phyloP scores from a whole-genome alignment of 2,113 vertebrate species.

The Struthio camelus region DNA sequence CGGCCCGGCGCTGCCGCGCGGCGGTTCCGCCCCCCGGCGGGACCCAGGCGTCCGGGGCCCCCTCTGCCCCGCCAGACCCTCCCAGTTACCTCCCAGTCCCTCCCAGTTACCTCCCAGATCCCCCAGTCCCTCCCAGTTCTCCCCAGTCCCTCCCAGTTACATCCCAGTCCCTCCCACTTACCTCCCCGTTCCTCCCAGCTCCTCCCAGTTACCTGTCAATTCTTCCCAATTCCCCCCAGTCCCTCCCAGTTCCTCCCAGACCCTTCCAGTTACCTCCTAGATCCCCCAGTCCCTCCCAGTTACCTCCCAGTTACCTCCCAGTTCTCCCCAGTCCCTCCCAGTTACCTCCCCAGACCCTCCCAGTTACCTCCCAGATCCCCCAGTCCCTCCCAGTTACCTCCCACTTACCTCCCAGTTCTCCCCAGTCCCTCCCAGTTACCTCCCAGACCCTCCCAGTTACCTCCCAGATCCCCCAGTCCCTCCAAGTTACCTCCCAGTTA shows the following conservation, averaged over 20 bases:
- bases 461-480: neutral
- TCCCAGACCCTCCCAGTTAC: neutral
- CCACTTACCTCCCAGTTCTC: neutral
- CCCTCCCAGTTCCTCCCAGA: neutral
- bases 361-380: neutral
- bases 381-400: neutral
- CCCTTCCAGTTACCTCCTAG: neutral
- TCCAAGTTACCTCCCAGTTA: neutral
- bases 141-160: too few relatives aligned
- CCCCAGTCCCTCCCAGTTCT: neutral
- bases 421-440: neutral
- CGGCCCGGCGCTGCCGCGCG: too few relatives aligned
- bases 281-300: neutral
- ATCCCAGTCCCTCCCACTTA: too few relatives aligned
- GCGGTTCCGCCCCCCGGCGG: too few relatives aligned
- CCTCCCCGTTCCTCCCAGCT: too few relatives aligned
- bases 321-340: constrained; percentile 10
- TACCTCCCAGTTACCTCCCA: neutral
- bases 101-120: neutral
- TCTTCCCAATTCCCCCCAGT: too few relatives aligned
- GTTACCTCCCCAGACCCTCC: too few relatives aligned
- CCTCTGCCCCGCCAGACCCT: too few relatives aligned
- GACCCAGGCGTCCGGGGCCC: too few relatives aligned
- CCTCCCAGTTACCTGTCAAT: too few relatives aligned
- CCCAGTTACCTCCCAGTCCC: too few relatives aligned